phyloP scores from a whole-genome alignment of 2,113 vertebrate genomes.

The Butastur rufipennis region DNA sequence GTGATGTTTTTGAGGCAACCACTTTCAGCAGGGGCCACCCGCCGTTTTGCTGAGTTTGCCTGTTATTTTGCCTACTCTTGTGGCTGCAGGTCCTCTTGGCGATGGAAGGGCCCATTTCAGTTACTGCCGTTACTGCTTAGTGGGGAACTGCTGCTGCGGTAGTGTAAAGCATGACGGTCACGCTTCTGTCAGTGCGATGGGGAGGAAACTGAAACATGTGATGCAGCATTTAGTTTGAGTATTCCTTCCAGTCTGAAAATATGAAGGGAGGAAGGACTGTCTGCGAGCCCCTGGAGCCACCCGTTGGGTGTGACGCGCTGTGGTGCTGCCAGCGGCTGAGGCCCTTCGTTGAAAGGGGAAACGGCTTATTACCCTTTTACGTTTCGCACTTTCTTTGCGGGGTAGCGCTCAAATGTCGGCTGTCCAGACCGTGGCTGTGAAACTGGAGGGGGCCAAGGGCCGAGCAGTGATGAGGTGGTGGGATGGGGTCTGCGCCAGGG shows the following conservation, averaged over 20 bases:
- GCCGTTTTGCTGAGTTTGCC: background rate
- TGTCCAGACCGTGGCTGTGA: background rate
- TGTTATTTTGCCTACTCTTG: background rate
- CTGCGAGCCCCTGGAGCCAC: rapidly evolving
- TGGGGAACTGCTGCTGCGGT: background rate
- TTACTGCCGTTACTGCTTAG: background rate
- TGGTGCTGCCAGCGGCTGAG: background rate
- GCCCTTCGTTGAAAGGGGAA: background rate
- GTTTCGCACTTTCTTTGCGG: background rate
- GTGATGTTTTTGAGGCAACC: rapidly evolving
- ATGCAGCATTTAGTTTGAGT: background rate
- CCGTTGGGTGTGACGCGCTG: background rate
- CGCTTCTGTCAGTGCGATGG: rapidly evolving
- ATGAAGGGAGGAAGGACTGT: background rate
- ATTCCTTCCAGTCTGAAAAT: background rate
- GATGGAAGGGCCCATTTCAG: background rate
- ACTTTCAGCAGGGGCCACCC: background rate
- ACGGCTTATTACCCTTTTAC: background rate
- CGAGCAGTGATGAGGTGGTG: background rate
- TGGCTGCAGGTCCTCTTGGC: background rate
- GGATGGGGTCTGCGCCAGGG: rapidly evolving
- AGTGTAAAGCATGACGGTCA: background rate
- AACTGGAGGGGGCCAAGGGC: background rate
- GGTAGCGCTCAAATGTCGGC: background rate
- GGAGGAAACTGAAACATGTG: background rate